Evolutionary conservation across 2,797 vertebrate genomes (phyloP).

Genomic region (Clarias platycephalus): DNA sequence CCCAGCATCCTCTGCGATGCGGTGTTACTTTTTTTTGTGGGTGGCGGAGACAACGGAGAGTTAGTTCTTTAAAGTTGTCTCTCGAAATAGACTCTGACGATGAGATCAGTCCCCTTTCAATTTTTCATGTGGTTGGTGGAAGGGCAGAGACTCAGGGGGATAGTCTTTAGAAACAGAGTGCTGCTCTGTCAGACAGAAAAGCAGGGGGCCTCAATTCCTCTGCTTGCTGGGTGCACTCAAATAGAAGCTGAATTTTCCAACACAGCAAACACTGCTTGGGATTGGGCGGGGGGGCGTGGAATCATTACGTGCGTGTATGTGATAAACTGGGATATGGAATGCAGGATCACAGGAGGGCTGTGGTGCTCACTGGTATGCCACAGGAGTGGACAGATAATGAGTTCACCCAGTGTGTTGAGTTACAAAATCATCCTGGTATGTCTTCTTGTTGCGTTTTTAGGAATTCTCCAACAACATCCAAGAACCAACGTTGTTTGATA

Average conservation of each 20-base stretch:
- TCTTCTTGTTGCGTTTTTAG: not conserved
- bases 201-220: constrained; percentile 55
- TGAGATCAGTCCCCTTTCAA: constrained; percentile 81
- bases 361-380: constrained; percentile 9
- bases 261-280: constrained; percentile 42
- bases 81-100: constrained; percentile 74
- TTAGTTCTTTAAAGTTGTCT: constrained; percentile 74
- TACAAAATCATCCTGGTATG: not conserved
- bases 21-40: constrained; percentile 36
- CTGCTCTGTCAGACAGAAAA: constrained; percentile 60
- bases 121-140: constrained; percentile 77
- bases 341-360: constrained; percentile 26
- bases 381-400: constrained; percentile 32
- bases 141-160: constrained; percentile 71
- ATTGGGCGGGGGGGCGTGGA: no score
- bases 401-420: not conserved
- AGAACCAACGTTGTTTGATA: not conserved
- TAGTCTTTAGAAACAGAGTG: constrained; percentile 63
- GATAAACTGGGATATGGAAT: constrained; percentile 24
- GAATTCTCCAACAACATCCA: not conserved
- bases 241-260: constrained; percentile 38
- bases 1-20: constrained; percentile 33
- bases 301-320: constrained; percentile 24
- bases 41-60: constrained; percentile 38
- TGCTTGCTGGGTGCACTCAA: constrained; percentile 26